phyloP scores from a whole-genome alignment of 2,888 invertebrate genomes.

The Lepeophtheirus nordmannii region DNA sequence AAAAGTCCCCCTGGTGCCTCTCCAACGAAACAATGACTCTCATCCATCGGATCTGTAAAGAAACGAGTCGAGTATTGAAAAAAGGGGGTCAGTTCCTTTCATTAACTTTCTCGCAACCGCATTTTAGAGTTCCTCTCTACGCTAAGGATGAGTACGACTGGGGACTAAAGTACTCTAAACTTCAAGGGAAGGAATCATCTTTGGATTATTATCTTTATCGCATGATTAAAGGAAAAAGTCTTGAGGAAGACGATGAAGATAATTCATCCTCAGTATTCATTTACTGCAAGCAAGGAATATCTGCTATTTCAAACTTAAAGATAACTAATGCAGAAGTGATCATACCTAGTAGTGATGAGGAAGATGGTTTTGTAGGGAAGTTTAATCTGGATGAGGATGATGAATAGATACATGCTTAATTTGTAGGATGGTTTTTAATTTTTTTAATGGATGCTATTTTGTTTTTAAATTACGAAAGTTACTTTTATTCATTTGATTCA shows the following conservation, averaged over 20 bases:
- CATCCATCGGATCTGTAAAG: background rate
- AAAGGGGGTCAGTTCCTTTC: slow-evolving; percentile 10
- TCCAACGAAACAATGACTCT: background rate
- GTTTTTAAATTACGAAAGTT: too few relatives aligned
- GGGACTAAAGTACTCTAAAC: background rate
- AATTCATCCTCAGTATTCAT: background rate
- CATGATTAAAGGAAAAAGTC: background rate
- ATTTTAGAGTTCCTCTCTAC: slow-evolving; percentile 18
- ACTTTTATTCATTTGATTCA: too few relatives aligned
- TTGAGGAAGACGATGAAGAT: background rate
- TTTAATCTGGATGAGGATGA: background rate
- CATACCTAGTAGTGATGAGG: background rate
- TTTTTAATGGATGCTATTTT: too few relatives aligned
- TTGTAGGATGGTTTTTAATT: too few relatives aligned
- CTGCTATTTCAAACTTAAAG: background rate
- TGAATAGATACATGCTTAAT: too few relatives aligned
- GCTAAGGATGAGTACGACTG: background rate
- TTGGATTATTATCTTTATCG: background rate
- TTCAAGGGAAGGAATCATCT: background rate
- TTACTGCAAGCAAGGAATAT: background rate
- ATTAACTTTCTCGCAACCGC: slow-evolving; percentile 13
- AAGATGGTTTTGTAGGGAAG: background rate
- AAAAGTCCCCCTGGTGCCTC: slow-evolving; percentile 6
- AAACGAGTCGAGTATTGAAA: slow-evolving; percentile 19
- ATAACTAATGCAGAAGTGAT: background rate